Evolutionary conservation across 1,140 invertebrate genomes (phyloP), one percentile per base, ranked within the genome.

Genomic region (Eurosta solidaginis): DNA sequence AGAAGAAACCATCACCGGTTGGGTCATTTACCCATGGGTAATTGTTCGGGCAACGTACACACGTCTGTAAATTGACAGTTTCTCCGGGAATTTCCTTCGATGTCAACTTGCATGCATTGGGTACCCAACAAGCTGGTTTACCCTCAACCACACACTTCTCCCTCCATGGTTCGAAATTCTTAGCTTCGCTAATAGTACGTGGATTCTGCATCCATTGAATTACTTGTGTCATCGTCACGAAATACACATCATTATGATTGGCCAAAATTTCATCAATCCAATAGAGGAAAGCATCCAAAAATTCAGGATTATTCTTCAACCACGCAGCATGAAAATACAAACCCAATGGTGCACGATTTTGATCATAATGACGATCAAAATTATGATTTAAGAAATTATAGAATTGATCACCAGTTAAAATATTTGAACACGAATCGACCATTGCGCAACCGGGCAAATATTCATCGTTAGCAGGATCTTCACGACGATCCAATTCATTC

Each of bases 161-260:
- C 90, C 94, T 94, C 96, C 96, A 98, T 20, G 96, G 94, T 83
- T 97, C 96, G 88, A 97, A 97, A 89, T 93, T 96, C 89, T 96
- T 96, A 9, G 94, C 92, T 84, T 97, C 94, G 36, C 92, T 90
- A 78, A 96, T 87, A 2, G 95, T 96, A 49, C 94, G 91, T 10
- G 96, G 96, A 84, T 96, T 97, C 85, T 97, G 96, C 86, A 98
- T 97, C 96, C 97, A 98, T 86, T 98, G 96, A 81, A 98, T 96
- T 1, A 97, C 96, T 88, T 97, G 96, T 2, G 96, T 97, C 94
- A 97, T 97, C n/a, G 96, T 98, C 1, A 97, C 96, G 85, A 98
- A 98, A 89, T 97, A 98, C 5, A 97, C 96, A 85, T 98, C 97
- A 78, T 96, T 95, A 89, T 96, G 93, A 77, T 93, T 94, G 78